Conservation (phyloP, 2,888 invertebrate species). For the Drosophila austrosaltans region DNA sequence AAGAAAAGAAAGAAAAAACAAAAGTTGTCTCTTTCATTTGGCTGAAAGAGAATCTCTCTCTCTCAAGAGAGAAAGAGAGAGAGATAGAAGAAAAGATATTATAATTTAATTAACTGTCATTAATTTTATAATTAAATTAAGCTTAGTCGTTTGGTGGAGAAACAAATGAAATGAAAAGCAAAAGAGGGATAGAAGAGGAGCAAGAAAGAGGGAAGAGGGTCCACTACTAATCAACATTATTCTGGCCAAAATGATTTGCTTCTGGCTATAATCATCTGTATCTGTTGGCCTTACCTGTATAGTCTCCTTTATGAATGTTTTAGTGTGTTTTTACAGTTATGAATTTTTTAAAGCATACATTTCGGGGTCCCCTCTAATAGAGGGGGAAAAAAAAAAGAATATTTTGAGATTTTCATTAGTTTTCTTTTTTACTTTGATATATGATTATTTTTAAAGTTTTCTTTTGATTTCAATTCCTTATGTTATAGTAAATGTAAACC, state of each 20-base stretch:
- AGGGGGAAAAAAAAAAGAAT: no score
- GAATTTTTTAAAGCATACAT: constrained; percentile 43
- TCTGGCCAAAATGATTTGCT: constrained; percentile 5
- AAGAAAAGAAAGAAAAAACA: neutral
- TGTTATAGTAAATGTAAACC: no score
- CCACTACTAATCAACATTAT: constrained; percentile 38
- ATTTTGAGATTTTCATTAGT: neutral
- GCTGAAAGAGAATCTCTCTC: neutral
- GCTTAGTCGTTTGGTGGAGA: neutral
- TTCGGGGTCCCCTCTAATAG: constrained; percentile 23
- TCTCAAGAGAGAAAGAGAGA: neutral
- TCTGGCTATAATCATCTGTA: neutral
- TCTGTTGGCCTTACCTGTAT: neutral
- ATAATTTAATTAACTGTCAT: constrained; percentile 59
- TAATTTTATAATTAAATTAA: constrained; percentile 58
- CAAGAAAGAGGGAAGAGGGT: neutral
- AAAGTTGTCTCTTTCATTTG: neutral
- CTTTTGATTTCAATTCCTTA: no score
- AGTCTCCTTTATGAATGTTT: neutral
- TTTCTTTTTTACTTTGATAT: no score
- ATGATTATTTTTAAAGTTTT: no score
- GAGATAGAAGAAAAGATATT: constrained; percentile 12
- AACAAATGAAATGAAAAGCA: neutral
- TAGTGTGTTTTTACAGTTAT: constrained; percentile 27
- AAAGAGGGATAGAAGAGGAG: neutral